Conservation (phyloP, 2,888 invertebrate species). For the Dolichomitus sp. region DNA sequence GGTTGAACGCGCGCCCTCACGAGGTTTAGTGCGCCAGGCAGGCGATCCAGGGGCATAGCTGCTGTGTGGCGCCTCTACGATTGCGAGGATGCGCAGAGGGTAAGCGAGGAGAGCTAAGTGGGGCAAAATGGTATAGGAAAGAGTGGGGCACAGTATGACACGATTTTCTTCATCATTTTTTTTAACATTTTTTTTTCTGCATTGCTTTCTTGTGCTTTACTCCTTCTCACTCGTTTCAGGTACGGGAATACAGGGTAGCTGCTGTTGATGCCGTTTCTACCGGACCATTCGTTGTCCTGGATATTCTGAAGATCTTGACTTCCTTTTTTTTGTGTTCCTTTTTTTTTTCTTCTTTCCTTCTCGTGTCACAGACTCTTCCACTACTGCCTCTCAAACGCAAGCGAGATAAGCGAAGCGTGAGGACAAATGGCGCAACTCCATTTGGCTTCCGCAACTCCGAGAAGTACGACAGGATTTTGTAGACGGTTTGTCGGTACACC, state of each 20-base stretch:
- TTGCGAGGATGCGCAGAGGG: slow-evolving; percentile 30
- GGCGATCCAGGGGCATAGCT: slow-evolving; percentile 22
- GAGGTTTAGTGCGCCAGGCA: slow-evolving; percentile 49
- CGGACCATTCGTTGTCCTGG: slow-evolving; percentile 9
- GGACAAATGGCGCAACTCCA: slow-evolving; percentile 66
- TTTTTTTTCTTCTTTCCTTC: background rate
- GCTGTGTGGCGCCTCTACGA: slow-evolving; percentile 19
- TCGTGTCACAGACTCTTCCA: slow-evolving; percentile 15
- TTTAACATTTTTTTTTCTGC: background rate
- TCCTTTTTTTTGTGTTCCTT: background rate
- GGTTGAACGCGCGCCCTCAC: slow-evolving; percentile 34
- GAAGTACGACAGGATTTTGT: slow-evolving; percentile 52
- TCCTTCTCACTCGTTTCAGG: slow-evolving; percentile 14
- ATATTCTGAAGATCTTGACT: slow-evolving; percentile 11
- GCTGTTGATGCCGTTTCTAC: slow-evolving; percentile 1
- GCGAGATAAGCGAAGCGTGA: slow-evolving; percentile 66
- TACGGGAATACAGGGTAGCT: slow-evolving; percentile 15
- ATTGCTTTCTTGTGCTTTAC: slow-evolving; percentile 11
- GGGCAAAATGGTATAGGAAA: background rate
- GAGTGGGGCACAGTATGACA: no score
- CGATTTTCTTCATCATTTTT: no score
- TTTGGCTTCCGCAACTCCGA: slow-evolving; percentile 46
- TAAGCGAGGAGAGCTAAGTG: background rate
- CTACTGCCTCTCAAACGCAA: slow-evolving; percentile 11
- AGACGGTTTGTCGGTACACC: slow-evolving; percentile 44